These are phyloP conservation scores for Eidolon dupreanum DNA, from an alignment of 2,797 vertebrate genomes.

Conservation along the genomic window DNA sequence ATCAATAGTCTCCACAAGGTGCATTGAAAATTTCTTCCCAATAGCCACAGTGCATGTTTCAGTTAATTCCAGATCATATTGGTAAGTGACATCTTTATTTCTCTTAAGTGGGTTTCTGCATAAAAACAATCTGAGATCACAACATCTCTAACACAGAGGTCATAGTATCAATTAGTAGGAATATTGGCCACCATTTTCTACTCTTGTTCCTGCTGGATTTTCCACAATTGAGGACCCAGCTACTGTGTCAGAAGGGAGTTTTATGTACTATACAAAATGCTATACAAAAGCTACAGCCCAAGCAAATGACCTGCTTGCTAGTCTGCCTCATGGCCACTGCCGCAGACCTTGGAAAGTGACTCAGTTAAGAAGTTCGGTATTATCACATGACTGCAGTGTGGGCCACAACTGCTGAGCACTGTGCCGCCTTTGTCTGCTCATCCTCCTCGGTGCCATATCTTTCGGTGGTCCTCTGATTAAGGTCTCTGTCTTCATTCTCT, in stretches of 20 bases:
- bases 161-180: slow-evolving; percentile 93
- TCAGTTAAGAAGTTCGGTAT: slow-evolving; percentile 91
- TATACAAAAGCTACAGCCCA: slow-evolving; percentile 92
- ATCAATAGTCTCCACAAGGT: slow-evolving; percentile 94
- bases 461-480: slow-evolving; percentile 94
- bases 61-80: slow-evolving; percentile 93
- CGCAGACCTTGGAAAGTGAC: slow-evolving; percentile 92
- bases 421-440: slow-evolving; percentile 91
- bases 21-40: slow-evolving; percentile 94
- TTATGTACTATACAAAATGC: slow-evolving; percentile 92
- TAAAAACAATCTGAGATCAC: slow-evolving; percentile 93
- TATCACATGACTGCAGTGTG: slow-evolving; percentile 94
- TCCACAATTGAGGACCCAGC: slow-evolving; percentile 93
- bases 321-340: slow-evolving; percentile 93
- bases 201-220: slow-evolving; percentile 93
- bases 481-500: slow-evolving; percentile 89
- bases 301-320: slow-evolving; percentile 89
- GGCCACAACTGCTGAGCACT: slow-evolving; percentile 89
- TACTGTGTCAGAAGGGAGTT: slow-evolving; percentile 79
- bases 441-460: slow-evolving; percentile 93
- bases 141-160: slow-evolving; percentile 91
- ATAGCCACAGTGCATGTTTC: slow-evolving; percentile 92
- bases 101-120: slow-evolving; percentile 94
- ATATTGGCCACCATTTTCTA: slow-evolving; percentile 93
- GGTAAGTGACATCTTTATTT: slow-evolving; percentile 94